Percentiles rank a stretch among this genome's conserved stretches.
Evolutionary conservation across 2,797 vertebrate genomes (phyloP).

Genomic region (Eutrigla gurnardus): DNA sequence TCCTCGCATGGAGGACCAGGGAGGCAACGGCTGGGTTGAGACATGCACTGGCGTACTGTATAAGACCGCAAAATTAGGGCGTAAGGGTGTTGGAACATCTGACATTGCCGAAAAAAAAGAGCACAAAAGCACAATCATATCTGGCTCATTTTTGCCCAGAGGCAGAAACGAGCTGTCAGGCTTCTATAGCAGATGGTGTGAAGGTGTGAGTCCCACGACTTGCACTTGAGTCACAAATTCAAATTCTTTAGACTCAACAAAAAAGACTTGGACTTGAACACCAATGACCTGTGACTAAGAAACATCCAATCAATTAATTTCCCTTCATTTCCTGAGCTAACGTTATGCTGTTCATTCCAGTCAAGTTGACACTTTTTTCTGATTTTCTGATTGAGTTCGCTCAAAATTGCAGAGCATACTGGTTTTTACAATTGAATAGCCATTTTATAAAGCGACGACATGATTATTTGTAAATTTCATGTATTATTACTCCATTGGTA

Average conservation of each 20-base stretch:
- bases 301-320: too few species aligned
- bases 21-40: neutral
- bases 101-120: too few species aligned
- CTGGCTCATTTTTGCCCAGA: neutral
- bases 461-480: neutral
- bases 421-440: too few species aligned
- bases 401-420: neutral
- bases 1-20: constrained; percentile 29
- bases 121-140: too few species aligned
- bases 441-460: neutral
- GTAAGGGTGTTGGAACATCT: too few species aligned
- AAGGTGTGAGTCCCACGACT: neutral
- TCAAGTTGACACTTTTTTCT: neutral
- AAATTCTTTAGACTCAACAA: neutral
- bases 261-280: neutral
- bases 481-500: neutral
- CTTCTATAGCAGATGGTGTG: neutral
- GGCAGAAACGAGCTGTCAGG: neutral
- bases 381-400: neutral
- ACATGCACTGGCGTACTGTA: constrained; percentile 21
- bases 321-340: too few species aligned
- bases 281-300: too few species aligned
- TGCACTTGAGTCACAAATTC: neutral
- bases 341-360: neutral
- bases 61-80: too few species aligned